These are phyloP conservation scores for Rhopalosiphum nymphaeae DNA, from an alignment of 2,888 invertebrate species.

Conservation along the genomic window DNA sequence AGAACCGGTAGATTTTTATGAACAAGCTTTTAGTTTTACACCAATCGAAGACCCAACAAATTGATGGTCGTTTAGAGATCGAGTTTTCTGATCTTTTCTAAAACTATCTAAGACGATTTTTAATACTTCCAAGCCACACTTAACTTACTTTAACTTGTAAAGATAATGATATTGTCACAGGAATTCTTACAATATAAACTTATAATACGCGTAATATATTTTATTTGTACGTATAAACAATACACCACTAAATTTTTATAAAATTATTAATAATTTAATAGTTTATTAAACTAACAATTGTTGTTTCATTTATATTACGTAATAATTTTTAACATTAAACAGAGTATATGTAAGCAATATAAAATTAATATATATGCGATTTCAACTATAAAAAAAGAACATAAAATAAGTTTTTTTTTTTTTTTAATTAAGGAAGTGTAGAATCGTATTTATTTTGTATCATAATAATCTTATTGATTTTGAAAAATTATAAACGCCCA, in stretches of 20 bases:
- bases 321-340: background rate
- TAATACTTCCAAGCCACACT: constrained; percentile 9
- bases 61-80: constrained; percentile 59
- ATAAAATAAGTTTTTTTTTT: background rate
- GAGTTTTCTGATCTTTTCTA: constrained; percentile 25
- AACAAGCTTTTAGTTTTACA: constrained; percentile 57
- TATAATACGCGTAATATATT: background rate
- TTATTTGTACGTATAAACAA: background rate
- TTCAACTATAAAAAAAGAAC: background rate
- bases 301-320: background rate
- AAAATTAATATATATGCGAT: background rate
- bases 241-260: background rate
- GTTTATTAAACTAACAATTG: background rate
- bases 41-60: constrained; percentile 33
- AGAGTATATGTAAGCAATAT: background rate
- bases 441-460: background rate
- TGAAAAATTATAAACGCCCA: background rate
- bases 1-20: constrained; percentile 57
- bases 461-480: background rate
- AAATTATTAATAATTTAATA: background rate
- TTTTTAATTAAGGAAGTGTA: background rate
- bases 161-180: background rate
- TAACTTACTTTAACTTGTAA: background rate
- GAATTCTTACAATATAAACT: background rate
- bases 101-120: constrained; percentile 30